Conservation (phyloP, 2,113 vertebrate species). For the Motacilla tschutschensis region DNA sequence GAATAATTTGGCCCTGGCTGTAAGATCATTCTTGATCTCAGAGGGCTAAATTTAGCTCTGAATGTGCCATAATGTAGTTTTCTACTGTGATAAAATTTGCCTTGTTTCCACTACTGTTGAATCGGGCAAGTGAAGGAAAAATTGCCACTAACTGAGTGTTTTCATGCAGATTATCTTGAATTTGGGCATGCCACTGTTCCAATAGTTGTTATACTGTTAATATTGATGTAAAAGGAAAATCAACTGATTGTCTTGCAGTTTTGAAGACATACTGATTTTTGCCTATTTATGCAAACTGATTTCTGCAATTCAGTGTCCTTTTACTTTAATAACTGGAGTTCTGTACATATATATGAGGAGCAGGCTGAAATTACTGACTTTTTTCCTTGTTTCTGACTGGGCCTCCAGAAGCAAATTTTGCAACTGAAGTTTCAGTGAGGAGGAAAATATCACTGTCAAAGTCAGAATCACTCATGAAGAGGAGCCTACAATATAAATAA, state of each 20-base stretch:
- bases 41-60: constrained; percentile 13
- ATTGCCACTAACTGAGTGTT: not conserved
- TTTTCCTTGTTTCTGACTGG: not conserved
- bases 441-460: not conserved
- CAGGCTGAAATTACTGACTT: not conserved
- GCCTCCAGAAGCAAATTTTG: not conserved
- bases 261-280: not conserved
- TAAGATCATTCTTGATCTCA: not conserved
- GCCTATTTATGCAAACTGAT: not conserved
- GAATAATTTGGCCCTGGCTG: constrained; percentile 18
- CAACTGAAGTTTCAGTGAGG: not conserved
- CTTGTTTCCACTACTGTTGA: not conserved
- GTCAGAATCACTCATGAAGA: not conserved
- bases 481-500: not conserved
- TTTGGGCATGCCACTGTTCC: not conserved
- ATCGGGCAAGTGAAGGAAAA: not conserved
- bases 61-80: not conserved
- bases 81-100: not conserved
- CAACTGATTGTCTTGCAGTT: not conserved
- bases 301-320: not conserved
- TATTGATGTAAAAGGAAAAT: not conserved
- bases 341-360: not conserved
- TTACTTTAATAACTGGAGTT: not conserved
- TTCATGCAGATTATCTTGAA: not conserved
- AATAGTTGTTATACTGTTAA: not conserved